Evolutionary conservation across 2,113 vertebrate species (phyloP).

Genomic region (Microtus ochrogaster): DNA sequence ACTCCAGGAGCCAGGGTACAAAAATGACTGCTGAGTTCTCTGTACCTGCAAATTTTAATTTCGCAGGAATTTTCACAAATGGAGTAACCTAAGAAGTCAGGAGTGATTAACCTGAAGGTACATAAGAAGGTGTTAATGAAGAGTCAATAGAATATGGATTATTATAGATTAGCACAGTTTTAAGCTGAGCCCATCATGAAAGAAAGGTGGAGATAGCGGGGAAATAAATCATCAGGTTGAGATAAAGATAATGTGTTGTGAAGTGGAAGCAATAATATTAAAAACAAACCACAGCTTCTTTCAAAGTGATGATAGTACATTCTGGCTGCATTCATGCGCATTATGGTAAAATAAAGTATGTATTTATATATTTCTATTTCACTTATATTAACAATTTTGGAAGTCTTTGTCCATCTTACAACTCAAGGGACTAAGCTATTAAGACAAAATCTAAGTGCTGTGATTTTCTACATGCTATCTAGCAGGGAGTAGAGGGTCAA

Average conservation of each 20-base stretch:
- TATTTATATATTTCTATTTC: background rate
- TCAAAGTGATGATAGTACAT: background rate
- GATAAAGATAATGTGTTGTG: background rate
- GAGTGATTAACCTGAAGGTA: conserved; percentile 41
- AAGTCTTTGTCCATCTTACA: background rate
- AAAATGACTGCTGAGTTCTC: background rate
- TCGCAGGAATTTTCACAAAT: background rate
- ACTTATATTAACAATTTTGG: background rate
- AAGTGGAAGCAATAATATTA: background rate
- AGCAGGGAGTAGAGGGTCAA: background rate
- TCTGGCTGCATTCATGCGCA: background rate
- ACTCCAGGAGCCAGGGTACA: conserved; percentile 26
- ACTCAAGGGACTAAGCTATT: background rate
- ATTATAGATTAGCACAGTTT: conserved; percentile 55
- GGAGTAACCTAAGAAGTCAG: background rate
- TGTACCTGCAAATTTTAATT: background rate
- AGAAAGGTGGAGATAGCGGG: background rate
- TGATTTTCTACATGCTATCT: background rate
- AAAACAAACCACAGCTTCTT: background rate
- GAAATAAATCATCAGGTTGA: background rate
- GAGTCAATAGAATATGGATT: conserved; percentile 12
- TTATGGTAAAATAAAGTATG: background rate
- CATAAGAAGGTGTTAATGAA: conserved; percentile 30
- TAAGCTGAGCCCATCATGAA: conserved; percentile 3
- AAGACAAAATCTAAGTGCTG: background rate